Base-by-base conservation (phyloP, 2,797 vertebrate genomes). In the Epinephelus awoara region DNA sequence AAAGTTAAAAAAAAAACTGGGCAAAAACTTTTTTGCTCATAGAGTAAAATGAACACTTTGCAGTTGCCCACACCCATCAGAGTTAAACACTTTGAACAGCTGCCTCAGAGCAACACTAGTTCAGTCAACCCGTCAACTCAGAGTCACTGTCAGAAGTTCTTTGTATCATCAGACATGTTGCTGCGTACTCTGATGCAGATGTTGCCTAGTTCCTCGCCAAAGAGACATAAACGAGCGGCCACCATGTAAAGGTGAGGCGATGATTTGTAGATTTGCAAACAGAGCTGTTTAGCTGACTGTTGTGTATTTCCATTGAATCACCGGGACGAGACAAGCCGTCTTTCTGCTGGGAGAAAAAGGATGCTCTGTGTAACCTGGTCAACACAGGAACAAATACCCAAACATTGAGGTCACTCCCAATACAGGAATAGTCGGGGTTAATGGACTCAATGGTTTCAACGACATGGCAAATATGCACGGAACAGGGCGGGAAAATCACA, bases 351-450 rank as follows among this genome's bases (percentile, higher is more conserved):
- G 57, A 72, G 87, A 84, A 79, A 88, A 92, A 85, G 85, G 90
- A 83, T 71, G 79, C 88, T 87, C 84, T 93, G 89, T 93, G 80
- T 67, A 78, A 86, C 83, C 82, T 77, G 85, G 70, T 84, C 72
- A 68, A 80, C 88, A 79, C 89, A 86, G 88, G 77, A 89, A 87
- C 88, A 82, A 84, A 84, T 77, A 84, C 55, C 72, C 89, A 93
- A 90, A 92, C 90, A 92, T 79, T 91, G 90, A 93, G 89, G 88
- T 91, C 79, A 88, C 79, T 85, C 74, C 67, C 29, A 75, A 84
- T 87, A 75, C 90, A 89, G 88, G 88, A 93, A 91, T 79, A 89
- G 86, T 84, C 50, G 2, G 34, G 63, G 80, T 88, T 92, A 86
- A 91, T 84, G 72, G 88, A 80, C 75, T 70, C 76, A 42, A 42